Conservation (phyloP, 2,888 invertebrate species). For the Troilus luridus region DNA sequence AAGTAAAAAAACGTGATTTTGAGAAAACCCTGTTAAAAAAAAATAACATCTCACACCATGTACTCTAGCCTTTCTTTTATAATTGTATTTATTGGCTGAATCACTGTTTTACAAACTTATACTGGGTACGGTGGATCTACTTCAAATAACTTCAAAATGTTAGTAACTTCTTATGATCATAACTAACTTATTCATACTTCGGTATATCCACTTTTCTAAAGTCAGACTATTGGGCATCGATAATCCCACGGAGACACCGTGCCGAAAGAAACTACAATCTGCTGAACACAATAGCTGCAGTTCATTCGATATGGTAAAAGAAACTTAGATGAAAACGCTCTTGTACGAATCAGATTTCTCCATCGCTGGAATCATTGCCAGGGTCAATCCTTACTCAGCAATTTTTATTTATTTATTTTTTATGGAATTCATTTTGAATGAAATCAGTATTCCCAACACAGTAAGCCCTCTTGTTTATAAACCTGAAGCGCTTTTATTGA, state of each 20-base stretch:
- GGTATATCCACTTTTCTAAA: background rate
- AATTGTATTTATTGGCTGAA: too few species aligned
- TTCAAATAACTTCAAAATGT: too few species aligned
- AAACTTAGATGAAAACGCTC: constrained; percentile 18
- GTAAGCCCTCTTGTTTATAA: background rate
- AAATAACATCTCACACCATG: too few species aligned
- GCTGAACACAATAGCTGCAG: background rate
- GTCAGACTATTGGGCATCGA: background rate
- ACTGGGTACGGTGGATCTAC: too few species aligned
- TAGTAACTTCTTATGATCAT: too few species aligned
- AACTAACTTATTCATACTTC: background rate
- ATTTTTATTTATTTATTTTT: background rate
- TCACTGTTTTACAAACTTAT: too few species aligned
- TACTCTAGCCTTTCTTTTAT: too few species aligned
- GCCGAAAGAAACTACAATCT: background rate
- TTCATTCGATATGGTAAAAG: constrained; percentile 40
- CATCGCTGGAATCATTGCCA: background rate
- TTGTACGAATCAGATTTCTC: constrained; percentile 1
- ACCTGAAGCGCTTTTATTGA: too few species aligned
- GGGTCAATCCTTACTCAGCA: background rate
- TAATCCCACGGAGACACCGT: background rate
- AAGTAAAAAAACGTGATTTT: too few species aligned
- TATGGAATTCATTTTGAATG: background rate
- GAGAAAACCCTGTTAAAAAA: too few species aligned
- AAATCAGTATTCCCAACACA: background rate